Evolutionary conservation across 2,113 vertebrate species (phyloP), one percentile per base, ranked within the genome.

Genomic region (Barnardius zonarius): DNA sequence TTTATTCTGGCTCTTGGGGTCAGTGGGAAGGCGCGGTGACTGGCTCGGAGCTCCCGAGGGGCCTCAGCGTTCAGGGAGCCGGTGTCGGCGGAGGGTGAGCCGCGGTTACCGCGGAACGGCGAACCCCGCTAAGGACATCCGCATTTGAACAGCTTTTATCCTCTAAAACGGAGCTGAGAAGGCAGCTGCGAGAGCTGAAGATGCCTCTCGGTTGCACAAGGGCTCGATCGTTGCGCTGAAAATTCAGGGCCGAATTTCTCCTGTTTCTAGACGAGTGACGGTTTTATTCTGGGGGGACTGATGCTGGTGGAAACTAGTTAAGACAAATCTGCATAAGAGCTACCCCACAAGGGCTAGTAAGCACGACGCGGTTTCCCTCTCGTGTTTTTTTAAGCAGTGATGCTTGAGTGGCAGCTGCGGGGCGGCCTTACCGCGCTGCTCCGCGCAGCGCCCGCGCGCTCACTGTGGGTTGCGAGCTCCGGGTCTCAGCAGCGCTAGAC

Each of bases 91-190:
- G 25, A n/a, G 9, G 13, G 57, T 59, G 33, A n/a, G 20, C 9
- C 13, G 57, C 33, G 6, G 57, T n/a, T 35, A n/a, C 23, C n/a
- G 57, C 13, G 9, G 33, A 59, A n/a, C 13, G 13, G 37, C 14
- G 4, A 51, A 16, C 17, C 10, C 10, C 49, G 6, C 11, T 11
- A 24, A 11, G 41, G 28, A 8, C 30, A 13, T 4, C 15, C 24
- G 3, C n/a, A 1, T 11, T 57, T 14, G 16, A 66, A 6, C 27
- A 8, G 5, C 46, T 79, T 33, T 17, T 5, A 6, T 6, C 2
- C 4, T 33, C 66, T 7, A 12, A 88, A 83, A 49, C 9, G 43
- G 24, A 68, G 22, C 37, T 39, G 10, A 17, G 43, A 33, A 54
- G 24, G 39, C 51, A 25, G 51, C 9, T 6, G 31, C 7, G 5